Evolutionary conservation across 2,888 invertebrate species (phyloP), one percentile per base, ranked within the genome.

Genomic region (Torymus tubicola): DNA sequence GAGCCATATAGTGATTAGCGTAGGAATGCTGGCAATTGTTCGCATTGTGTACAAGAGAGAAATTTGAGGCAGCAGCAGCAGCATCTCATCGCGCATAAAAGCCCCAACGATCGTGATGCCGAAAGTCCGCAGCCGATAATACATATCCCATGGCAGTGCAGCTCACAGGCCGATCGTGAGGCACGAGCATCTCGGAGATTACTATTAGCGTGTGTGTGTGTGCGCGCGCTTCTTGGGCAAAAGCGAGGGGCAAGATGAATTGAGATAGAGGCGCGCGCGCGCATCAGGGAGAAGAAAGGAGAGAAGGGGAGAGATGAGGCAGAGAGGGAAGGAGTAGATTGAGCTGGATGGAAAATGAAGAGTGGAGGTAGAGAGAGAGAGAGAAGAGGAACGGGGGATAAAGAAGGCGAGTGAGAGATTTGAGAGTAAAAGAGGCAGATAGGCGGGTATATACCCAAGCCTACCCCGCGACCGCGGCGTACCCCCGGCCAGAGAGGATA

Each of bases 401-500:
- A 78, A 75, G 82, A 84, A 85, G 84, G 85, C 85, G 90, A 90
- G 90, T 89, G 89, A 90, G 89, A 89, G 89, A 89, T 89, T 89
- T 87, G 87, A 89, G 90, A 90, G 89, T 88, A 89, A 90, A 89
- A 88, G 89, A 90, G 88, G 89, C 61, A 88, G 90, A 90, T 90
- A 90, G 90, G 90, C 88, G 90, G 90, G 87, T 88, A 88, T 88
- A 88, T 69, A 68, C n/a, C 52, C 52, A 13, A 21, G 16, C 24
- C 21, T 73, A 21, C 53, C 42, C 24, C 50, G 60, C 24, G n/a
- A 16, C 16, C 52, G 53, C 53, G 2, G 16, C 52, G 24, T 65
- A 65, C 65, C 78, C 67, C 60, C 78, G 82, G 88, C 88, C 87
- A 86, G 87, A 89, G 90, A 90, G 89, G 90, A 90, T 91, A 91